Conservation (phyloP, 2,888 invertebrate species). For the Megaustenia siamemsis region DNA sequence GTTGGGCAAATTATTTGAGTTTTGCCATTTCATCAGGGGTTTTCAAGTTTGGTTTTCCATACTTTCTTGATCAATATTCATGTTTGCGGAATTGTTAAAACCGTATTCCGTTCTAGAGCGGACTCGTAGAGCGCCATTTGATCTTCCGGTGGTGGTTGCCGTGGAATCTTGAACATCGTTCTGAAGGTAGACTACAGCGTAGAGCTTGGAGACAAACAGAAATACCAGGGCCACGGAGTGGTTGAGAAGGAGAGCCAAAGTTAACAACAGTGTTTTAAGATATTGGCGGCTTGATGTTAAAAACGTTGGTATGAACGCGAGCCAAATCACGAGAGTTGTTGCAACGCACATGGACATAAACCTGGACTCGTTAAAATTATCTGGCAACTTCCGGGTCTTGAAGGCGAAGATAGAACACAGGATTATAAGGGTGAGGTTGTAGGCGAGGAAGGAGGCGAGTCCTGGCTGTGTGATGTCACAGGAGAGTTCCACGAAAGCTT, state of each 20-base stretch:
- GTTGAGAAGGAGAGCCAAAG: constrained; percentile 61
- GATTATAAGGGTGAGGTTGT: constrained; percentile 68
- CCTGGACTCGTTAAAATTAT: constrained; percentile 75
- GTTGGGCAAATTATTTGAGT: too few relatives aligned
- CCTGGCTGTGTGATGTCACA: constrained; percentile 63
- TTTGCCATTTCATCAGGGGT: too few relatives aligned
- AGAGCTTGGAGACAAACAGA: constrained; percentile 62
- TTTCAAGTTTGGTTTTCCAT: too few relatives aligned
- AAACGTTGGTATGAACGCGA: constrained; percentile 70
- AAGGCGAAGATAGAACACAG: constrained; percentile 71
- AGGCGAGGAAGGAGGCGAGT: constrained; percentile 64
- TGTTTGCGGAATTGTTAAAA: not conserved
- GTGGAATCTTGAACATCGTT: not conserved
- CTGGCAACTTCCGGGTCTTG: constrained; percentile 73
- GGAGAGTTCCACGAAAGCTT: constrained; percentile 65
- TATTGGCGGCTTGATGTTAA: constrained; percentile 63
- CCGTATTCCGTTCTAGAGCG: not conserved
- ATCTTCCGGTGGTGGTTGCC: not conserved
- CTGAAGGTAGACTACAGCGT: constrained; percentile 56
- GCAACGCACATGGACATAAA: constrained; percentile 72
- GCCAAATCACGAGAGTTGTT: constrained; percentile 71
- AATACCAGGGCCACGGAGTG: constrained; percentile 60
- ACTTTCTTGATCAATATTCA: not conserved
- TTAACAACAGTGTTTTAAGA: constrained; percentile 54
- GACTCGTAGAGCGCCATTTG: not conserved